phyloP scores from a whole-genome alignment of 2,888 invertebrate species.

The Disparrhopalites patrizii region DNA sequence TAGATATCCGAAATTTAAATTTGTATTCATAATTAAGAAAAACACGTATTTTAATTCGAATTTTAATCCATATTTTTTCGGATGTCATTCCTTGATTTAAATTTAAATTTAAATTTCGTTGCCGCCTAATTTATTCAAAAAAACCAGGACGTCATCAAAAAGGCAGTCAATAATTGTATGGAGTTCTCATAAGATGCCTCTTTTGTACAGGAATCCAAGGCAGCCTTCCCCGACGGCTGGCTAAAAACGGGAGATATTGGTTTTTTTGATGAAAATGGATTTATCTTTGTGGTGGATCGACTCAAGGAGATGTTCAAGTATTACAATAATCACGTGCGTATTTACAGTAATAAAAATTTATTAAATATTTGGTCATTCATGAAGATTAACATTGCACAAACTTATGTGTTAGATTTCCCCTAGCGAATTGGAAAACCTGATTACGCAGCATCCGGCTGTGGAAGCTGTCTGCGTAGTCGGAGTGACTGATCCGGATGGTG shows the following conservation, averaged over 20 bases:
- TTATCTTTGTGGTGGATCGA: slow-evolving; percentile 42
- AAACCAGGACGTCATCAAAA: no score
- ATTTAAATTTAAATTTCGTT: no score
- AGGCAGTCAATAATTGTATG: no score
- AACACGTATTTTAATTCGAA: no score
- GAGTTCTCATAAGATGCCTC: not conserved
- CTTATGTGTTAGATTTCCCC: slow-evolving; percentile 37
- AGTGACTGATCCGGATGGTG: slow-evolving; percentile 39
- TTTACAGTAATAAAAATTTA: not conserved
- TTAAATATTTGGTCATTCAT: no score
- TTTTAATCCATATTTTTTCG: no score
- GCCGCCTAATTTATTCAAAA: no score
- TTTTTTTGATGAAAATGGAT: slow-evolving; percentile 42
- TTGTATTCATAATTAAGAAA: no score
- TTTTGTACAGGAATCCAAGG: slow-evolving; percentile 31
- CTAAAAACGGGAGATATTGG: slow-evolving; percentile 44
- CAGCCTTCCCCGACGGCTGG: slow-evolving; percentile 40
- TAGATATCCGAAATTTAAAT: no score
- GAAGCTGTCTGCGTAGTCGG: slow-evolving; percentile 41
- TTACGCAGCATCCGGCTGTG: slow-evolving; percentile 35
- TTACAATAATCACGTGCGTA: slow-evolving; percentile 38
- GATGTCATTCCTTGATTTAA: no score
- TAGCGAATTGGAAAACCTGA: slow-evolving; percentile 39
- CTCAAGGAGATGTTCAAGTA: slow-evolving; percentile 47
- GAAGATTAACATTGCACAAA: no score